These are phyloP conservation scores for Battus philenor DNA, from an alignment of 1,140 invertebrate species.

Conservation along the genomic window DNA sequence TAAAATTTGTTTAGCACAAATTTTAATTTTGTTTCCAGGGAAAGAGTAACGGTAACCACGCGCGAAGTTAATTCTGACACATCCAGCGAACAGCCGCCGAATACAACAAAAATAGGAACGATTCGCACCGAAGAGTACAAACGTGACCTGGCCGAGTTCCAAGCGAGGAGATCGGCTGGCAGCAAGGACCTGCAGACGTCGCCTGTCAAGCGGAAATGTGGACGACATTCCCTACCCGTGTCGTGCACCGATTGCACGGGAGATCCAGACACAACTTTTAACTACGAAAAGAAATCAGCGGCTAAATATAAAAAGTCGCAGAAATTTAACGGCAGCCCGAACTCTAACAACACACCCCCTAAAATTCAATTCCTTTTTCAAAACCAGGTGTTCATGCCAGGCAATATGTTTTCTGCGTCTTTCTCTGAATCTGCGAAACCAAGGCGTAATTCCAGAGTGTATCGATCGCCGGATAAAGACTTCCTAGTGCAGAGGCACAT, in stretches of 20 bases:
- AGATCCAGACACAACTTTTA: conserved; percentile 56
- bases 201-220: conserved; percentile 55
- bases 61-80: conserved; percentile 34
- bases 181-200: conserved; percentile 40
- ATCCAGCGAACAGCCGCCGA: conserved; percentile 26
- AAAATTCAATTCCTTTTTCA: conserved; percentile 72
- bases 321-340: conserved; percentile 38
- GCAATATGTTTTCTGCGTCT: conserved; percentile 41
- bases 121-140: conserved; percentile 71
- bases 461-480: conserved; percentile 38
- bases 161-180: conserved; percentile 55
- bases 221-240: conserved; percentile 58
- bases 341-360: conserved; percentile 46
- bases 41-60: conserved; percentile 57
- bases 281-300: conserved; percentile 65
- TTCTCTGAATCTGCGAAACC: conserved; percentile 49
- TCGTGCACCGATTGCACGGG: conserved; percentile 60
- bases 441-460: conserved; percentile 22
- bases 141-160: conserved; percentile 66
- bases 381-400: conserved; percentile 70
- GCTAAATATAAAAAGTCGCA: conserved; percentile 57
- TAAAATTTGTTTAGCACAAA: no score
- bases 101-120: conserved; percentile 39
- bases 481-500: conserved; percentile 50
- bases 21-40: conserved; percentile 32